These are phyloP conservation scores for Eurytoma adleriae DNA, from an alignment of 2,888 invertebrate species.

Conservation along the genomic window DNA sequence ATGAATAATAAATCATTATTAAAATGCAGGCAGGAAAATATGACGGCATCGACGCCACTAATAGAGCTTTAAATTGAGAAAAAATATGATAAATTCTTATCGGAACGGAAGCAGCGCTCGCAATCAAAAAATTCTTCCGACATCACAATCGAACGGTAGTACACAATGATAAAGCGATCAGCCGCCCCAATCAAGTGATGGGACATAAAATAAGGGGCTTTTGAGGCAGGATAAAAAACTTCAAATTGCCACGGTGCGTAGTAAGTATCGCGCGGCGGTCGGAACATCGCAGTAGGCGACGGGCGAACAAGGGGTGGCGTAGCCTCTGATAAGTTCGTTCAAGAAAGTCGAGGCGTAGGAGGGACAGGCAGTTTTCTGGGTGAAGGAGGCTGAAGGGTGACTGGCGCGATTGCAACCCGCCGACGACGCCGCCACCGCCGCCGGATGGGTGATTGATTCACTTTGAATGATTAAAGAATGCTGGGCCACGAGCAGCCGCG, in stretches of 20 bases:
- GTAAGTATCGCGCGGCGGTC: conserved; percentile 13
- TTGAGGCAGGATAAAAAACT: conserved; percentile 1
- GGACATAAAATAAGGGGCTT: conserved; percentile 28
- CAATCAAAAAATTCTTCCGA: conserved; percentile 7
- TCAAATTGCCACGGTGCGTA: conserved; percentile 7
- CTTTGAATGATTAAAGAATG: conserved; percentile 76
- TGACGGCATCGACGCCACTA: no score
- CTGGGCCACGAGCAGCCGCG: conserved; percentile 57
- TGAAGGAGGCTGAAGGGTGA: conserved; percentile 69
- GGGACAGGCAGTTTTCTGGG: conserved; percentile 65
- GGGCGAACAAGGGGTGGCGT: conserved; percentile 49
- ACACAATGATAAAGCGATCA: conserved; percentile 55
- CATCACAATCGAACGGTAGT: conserved; percentile 25
- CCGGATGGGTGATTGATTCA: conserved; percentile 74
- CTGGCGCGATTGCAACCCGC: conserved; percentile 68
- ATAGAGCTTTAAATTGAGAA: not conserved
- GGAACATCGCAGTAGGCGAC: not conserved
- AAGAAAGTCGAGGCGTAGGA: conserved; percentile 61
- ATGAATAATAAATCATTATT: not conserved
- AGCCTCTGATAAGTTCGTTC: conserved; percentile 68
- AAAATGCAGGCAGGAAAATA: not conserved
- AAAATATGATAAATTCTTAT: conserved; percentile 2
- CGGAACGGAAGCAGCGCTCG: not conserved
- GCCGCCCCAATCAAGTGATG: conserved; percentile 20
- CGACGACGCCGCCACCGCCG: conserved; percentile 58